Conservation (phyloP, 2,797 vertebrate genomes). For the Numenius phaeopus region DNA sequence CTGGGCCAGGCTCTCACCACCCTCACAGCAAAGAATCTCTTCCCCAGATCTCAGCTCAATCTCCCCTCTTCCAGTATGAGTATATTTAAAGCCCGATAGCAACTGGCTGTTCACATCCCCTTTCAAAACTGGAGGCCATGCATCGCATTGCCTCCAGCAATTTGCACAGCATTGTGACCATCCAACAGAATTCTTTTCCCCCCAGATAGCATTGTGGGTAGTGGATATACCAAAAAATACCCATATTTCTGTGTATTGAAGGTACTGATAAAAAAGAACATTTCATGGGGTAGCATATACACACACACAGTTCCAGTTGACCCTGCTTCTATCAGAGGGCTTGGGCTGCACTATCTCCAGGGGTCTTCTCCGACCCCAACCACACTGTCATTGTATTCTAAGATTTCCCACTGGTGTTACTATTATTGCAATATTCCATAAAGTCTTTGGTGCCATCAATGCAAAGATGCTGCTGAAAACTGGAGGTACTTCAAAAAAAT, state of each 20-base stretch:
- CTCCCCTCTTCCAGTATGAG: neutral
- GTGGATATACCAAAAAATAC: neutral
- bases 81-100: neutral
- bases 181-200: neutral
- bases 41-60: neutral
- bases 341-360: neutral
- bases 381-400: neutral
- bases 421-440: neutral
- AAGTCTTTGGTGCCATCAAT: neutral
- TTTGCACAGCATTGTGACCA: neutral
- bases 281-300: neutral
- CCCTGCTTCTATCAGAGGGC: neutral
- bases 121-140: neutral
- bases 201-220: neutral
- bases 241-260: neutral
- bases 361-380: neutral
- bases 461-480: neutral
- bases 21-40: neutral
- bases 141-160: no score
- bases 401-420: neutral
- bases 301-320: neutral
- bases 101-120: neutral
- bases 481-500: neutral
- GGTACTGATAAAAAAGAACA: neutral
- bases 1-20: neutral